phyloP scores from a whole-genome alignment of 1,140 invertebrate species.

The Grapholita molesta region DNA sequence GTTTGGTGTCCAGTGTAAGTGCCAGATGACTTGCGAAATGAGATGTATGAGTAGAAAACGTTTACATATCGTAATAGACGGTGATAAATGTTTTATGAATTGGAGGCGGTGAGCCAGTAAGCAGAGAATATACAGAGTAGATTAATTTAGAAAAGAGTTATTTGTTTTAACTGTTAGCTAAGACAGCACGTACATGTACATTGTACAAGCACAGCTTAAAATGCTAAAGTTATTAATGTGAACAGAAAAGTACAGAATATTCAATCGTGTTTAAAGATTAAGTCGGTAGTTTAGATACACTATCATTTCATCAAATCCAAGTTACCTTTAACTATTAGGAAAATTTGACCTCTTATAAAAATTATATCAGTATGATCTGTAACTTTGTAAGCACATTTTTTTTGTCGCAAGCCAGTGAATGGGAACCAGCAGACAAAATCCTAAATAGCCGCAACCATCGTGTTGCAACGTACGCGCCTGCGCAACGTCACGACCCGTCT shows the following conservation, averaged over 20 bases:
- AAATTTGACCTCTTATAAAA: neutral
- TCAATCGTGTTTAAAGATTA: too few relatives aligned
- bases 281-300: neutral
- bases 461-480: neutral
- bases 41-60: neutral
- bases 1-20: neutral
- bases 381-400: slow-evolving; percentile 5
- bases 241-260: too few relatives aligned
- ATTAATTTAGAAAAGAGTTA: neutral
- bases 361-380: neutral
- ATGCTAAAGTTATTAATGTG: too few relatives aligned
- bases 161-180: too few relatives aligned
- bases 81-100: neutral
- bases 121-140: neutral
- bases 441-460: slow-evolving; percentile 8
- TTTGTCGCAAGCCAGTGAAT: slow-evolving; percentile 13
- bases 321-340: neutral
- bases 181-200: too few relatives aligned
- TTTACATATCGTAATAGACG: neutral
- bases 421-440: neutral
- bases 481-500: slow-evolving; percentile 11
- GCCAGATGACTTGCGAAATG: slow-evolving; percentile 10
- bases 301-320: neutral
- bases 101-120: neutral
- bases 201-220: too few relatives aligned